Evolutionary conservation across 2,113 vertebrate genomes (phyloP).

Genomic region (Ailurus styani): DNA sequence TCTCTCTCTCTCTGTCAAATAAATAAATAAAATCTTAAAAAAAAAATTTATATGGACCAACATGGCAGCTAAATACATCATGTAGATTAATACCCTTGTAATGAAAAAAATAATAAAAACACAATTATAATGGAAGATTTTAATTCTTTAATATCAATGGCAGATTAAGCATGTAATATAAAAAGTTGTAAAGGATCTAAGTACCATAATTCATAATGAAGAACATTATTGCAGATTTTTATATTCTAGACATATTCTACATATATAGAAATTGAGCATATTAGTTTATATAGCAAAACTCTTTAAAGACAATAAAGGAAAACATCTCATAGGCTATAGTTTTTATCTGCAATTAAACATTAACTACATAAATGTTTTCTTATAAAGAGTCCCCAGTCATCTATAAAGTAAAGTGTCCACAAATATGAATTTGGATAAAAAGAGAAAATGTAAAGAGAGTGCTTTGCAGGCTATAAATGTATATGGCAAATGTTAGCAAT

Average conservation of each 20-base stretch:
- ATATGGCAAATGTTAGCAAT: not conserved
- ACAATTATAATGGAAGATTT: not conserved
- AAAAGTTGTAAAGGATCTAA: not conserved
- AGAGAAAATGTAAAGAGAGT: not conserved
- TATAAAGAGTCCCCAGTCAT: not conserved
- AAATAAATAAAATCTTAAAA: too few species aligned
- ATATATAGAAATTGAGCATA: not conserved
- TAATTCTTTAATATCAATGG: not conserved
- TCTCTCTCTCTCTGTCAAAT: too few species aligned
- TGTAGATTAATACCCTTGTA: not conserved
- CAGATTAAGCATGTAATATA: not conserved
- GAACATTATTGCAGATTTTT: slow-evolving; percentile 1
- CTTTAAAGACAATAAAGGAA: slow-evolving; percentile 6
- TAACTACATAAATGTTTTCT: not conserved
- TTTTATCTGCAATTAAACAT: not conserved
- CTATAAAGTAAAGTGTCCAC: not conserved
- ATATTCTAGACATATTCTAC: not conserved
- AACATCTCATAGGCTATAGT: not conserved
- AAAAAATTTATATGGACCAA: not conserved
- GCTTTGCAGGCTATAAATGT: not conserved
- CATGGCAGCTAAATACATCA: not conserved
- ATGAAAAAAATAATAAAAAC: slow-evolving; percentile 3
- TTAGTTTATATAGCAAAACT: slow-evolving; percentile 21
- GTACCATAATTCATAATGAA: not conserved
- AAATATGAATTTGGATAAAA: slow-evolving; percentile 4